A percentile compares a stretch with the other conserved stretches of the same genome.
Conservation (phyloP, 1,140 invertebrate species). For the Penaeus japonicus region DNA sequence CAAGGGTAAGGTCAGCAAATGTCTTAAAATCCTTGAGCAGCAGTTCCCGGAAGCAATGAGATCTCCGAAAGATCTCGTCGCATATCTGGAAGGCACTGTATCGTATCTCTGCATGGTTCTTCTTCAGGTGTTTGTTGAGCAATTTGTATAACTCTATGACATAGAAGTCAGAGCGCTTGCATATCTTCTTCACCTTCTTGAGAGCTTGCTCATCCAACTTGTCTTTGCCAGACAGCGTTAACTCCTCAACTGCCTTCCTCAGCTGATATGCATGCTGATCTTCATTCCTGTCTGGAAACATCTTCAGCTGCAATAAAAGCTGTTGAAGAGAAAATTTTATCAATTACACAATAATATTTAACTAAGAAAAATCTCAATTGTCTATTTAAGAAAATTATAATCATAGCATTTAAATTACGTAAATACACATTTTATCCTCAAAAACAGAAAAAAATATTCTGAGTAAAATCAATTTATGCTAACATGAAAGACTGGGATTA, state of each 20-base stretch:
- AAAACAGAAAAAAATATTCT: not conserved
- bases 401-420: too few relatives aligned
- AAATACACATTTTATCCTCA: not conserved
- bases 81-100: conserved; percentile 56
- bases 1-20: conserved; percentile 34
- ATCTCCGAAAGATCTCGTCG: conserved; percentile 55
- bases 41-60: conserved; percentile 53
- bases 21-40: conserved; percentile 43
- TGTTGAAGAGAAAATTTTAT: too few relatives aligned
- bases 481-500: too few relatives aligned
- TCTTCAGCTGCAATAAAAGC: too few relatives aligned
- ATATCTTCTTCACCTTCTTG: conserved; percentile 57
- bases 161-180: conserved; percentile 50
- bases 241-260: conserved; percentile 45
- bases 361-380: too few relatives aligned
- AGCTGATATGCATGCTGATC: conserved; percentile 24
- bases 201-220: conserved; percentile 53
- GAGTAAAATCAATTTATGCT: too few relatives aligned
- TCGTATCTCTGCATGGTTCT: conserved; percentile 56
- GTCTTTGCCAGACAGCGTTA: conserved; percentile 57
- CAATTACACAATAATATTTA: too few relatives aligned
- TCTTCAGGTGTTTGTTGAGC: conserved; percentile 48
- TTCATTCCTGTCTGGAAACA: not conserved
- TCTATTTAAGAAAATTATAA: too few relatives aligned
- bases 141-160: conserved; percentile 50